Conservation (phyloP, 2,797 vertebrate genomes). For the Melanotaenia pygmaea region DNA sequence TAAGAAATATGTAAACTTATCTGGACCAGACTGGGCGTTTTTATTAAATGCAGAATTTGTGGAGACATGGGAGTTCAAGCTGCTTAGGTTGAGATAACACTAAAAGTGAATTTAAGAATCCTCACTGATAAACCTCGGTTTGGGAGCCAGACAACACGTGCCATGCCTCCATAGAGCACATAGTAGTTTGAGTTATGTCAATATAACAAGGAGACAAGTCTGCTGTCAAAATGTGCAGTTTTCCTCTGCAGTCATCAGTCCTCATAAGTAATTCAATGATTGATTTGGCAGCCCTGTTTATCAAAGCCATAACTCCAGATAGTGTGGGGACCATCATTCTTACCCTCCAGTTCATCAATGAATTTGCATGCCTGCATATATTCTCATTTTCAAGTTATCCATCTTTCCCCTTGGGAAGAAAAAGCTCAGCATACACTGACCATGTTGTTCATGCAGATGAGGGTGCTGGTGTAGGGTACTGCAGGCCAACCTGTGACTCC, state of each 20-base stretch:
- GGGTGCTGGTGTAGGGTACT: constrained; percentile 5
- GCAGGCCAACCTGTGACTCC: constrained; percentile 21
- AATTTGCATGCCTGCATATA: constrained; percentile 9
- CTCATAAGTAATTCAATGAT: constrained; percentile 42
- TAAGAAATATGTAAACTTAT: constrained; percentile 45
- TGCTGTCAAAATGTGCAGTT: constrained; percentile 7
- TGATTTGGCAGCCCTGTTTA: constrained; percentile 45
- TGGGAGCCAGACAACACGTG: constrained; percentile 22
- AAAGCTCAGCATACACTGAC: constrained; percentile 6
- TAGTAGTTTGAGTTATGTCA: constrained; percentile 11
- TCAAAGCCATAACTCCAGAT: constrained; percentile 31
- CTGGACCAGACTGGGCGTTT: constrained; percentile 30
- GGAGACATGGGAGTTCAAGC: constrained; percentile 39
- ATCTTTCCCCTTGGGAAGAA: constrained; percentile 6
- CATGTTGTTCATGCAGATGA: constrained; percentile 17
- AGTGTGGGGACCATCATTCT: constrained; percentile 12
- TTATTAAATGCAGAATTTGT: constrained; percentile 55
- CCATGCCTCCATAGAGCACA: constrained; percentile 19
- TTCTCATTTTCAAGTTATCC: constrained; percentile 24
- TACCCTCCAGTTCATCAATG: constrained; percentile 34
- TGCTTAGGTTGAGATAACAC: constrained; percentile 58
- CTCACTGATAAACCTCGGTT: constrained; percentile 26
- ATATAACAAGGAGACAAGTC: constrained; percentile 8
- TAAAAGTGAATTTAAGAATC: constrained; percentile 30
- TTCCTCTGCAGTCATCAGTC: constrained; percentile 22